Conservation (phyloP, 2,888 invertebrate genomes). For the Trachelus tabidus region DNA sequence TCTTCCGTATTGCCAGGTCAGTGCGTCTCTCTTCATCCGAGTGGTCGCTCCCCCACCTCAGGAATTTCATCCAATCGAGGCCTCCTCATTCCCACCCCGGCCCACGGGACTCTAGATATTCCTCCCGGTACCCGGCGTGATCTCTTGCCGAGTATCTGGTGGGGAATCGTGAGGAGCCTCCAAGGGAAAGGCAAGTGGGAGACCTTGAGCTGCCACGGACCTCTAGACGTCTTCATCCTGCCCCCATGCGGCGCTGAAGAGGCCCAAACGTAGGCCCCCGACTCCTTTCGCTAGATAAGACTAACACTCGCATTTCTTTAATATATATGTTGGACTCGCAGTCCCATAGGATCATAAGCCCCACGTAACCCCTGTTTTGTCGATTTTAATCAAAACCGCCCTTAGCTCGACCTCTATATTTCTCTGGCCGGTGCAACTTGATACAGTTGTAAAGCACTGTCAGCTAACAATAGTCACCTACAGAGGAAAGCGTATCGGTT, state of each 20-base stretch:
- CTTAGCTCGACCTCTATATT: neutral
- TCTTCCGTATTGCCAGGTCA: neutral
- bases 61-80: neutral
- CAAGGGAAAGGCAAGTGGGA: slow-evolving; percentile 54
- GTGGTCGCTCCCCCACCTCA: neutral
- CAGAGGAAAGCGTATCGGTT: neutral
- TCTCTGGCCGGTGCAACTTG: neutral
- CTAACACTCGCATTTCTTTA: neutral
- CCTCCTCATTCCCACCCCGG: slow-evolving; percentile 13
- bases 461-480: neutral
- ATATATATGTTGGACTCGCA: neutral
- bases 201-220: slow-evolving; percentile 66
- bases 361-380: neutral
- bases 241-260: slow-evolving; percentile 32
- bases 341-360: neutral
- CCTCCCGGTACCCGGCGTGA: slow-evolving; percentile 6
- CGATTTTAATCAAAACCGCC: neutral
- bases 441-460: neutral
- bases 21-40: slow-evolving; percentile 11
- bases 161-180: slow-evolving; percentile 26
- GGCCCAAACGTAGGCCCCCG: slow-evolving; percentile 26
- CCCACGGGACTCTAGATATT: neutral
- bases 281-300: slow-evolving; percentile 33
- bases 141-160: slow-evolving; percentile 16
- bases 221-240: slow-evolving; percentile 65